phyloP scores from a whole-genome alignment of 2,888 invertebrate species.

The Pristionchus mayeri region DNA sequence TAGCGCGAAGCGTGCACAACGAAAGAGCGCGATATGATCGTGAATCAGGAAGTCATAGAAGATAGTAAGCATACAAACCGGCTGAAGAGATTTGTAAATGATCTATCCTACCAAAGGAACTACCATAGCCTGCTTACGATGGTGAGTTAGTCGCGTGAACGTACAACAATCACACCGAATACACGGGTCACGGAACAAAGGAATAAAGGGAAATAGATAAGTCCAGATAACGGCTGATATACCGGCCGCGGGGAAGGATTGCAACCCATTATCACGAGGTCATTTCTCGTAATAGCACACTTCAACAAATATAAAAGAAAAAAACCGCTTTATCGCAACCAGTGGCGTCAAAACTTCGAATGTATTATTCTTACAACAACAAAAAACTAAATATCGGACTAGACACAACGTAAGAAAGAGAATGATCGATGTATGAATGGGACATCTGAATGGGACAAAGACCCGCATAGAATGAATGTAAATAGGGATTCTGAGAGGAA shows the following conservation, averaged over 20 bases:
- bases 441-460: constrained; percentile 5
- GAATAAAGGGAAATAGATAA: not conserved
- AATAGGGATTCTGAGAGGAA: not conserved
- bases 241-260: not conserved
- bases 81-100: not conserved
- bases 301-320: not conserved
- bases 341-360: not conserved
- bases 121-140: too few relatives aligned
- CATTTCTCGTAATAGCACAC: not conserved
- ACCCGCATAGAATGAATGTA: not conserved
- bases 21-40: not conserved
- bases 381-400: not conserved
- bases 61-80: not conserved
- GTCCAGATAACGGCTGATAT: constrained; percentile 12
- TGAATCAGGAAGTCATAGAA: not conserved
- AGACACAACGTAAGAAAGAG: not conserved
- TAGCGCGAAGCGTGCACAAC: not conserved
- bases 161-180: not conserved
- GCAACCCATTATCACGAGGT: constrained; percentile 35
- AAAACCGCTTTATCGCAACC: constrained; percentile 24
- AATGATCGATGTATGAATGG: not conserved
- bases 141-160: too few relatives aligned
- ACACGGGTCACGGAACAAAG: constrained; percentile 18
- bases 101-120: too few relatives aligned
- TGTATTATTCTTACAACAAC: constrained; percentile 16